A percentile compares a stretch with the other conserved stretches of the same genome.
Evolutionary conservation across 2,797 vertebrate genomes (phyloP).

Genomic region (Clamator glandarius): DNA sequence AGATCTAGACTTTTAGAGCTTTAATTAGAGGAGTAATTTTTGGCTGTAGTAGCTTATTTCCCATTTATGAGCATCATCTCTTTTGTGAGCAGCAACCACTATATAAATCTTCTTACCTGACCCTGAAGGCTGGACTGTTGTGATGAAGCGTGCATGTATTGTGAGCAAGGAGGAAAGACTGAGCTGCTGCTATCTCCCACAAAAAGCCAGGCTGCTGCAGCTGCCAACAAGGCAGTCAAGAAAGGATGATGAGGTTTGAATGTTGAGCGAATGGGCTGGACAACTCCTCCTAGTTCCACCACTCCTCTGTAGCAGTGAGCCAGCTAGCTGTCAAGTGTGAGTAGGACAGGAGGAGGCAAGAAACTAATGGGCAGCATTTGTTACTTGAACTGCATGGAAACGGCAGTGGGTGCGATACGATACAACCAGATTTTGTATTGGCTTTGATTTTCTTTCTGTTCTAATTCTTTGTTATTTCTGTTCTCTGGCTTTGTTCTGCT

Average conservation of each 20-base stretch:
- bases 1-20: background rate
- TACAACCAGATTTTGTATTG: background rate
- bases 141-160: background rate
- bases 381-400: background rate
- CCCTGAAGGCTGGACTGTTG: background rate
- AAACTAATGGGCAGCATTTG: background rate
- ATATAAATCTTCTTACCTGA: background rate
- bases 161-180: background rate
- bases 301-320: background rate
- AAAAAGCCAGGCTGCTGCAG: background rate
- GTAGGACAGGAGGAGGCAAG: background rate
- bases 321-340: background rate
- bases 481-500: background rate
- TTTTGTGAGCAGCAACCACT: background rate
- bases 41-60: background rate
- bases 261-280: background rate
- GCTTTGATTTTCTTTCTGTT: background rate
- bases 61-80: background rate
- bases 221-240: background rate
- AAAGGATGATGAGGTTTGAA: background rate
- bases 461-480: background rate
- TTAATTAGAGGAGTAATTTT: background rate
- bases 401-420: background rate
- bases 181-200: background rate
- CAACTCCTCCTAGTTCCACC: background rate